phyloP scores from a whole-genome alignment of 2,113 vertebrate species.

The Ceratotherium simum region DNA sequence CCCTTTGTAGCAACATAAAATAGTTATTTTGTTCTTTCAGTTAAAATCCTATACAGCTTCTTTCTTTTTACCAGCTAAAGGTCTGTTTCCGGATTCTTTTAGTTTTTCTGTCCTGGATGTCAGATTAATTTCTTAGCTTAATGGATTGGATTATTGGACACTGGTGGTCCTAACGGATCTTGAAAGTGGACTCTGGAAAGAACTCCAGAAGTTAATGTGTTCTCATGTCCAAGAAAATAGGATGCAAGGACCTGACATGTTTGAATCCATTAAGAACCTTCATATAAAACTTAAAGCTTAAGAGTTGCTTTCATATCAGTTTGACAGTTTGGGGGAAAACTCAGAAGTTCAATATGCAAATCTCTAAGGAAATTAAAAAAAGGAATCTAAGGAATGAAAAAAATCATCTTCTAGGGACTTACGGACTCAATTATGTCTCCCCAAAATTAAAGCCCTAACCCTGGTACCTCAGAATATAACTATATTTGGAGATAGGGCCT shows the following conservation, averaged over 20 bases:
- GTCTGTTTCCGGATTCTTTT: conserved; percentile 6
- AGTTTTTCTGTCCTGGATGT: neutral
- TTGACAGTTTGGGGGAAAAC: conserved; percentile 30
- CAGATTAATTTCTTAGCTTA: conserved; percentile 51
- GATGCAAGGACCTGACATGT: neutral
- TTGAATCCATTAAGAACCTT: conserved; percentile 45
- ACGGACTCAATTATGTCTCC: neutral
- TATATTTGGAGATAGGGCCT: neutral
- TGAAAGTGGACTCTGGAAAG: conserved; percentile 41
- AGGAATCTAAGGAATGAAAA: neutral
- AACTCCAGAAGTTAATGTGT: conserved; percentile 23
- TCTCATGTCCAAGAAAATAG: neutral
- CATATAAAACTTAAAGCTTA: conserved; percentile 29
- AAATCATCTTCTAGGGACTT: conserved; percentile 7
- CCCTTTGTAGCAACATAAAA: neutral
- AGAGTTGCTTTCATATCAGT: neutral
- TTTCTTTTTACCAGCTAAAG: neutral
- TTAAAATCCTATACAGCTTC: conserved; percentile 2
- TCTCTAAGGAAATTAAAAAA: neutral
- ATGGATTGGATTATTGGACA: neutral
- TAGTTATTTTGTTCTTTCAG: neutral
- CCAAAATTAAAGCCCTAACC: neutral
- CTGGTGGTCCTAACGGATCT: neutral
- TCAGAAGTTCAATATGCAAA: neutral
- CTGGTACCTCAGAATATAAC: neutral